Evolutionary conservation across 2,797 vertebrate species (phyloP), one percentile per base, ranked within the genome.

Genomic region (Pygocentrus nattereri): DNA sequence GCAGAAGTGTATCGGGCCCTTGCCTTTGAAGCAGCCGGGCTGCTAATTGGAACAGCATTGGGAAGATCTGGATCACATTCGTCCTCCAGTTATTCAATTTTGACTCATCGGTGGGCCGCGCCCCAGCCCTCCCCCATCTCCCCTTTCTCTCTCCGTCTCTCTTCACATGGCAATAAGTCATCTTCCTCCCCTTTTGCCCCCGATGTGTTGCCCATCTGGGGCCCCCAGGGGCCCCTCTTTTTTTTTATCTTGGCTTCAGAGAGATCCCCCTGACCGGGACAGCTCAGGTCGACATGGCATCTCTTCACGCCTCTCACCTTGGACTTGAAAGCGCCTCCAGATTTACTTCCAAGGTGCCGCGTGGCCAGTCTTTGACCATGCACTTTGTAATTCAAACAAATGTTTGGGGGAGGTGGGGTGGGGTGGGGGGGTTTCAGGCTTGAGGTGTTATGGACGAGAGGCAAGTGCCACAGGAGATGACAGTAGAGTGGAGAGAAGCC

Each of bases 331-430:
- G 84, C 61, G 58, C 61, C 91, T 88, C 75, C 58, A 93, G 92
- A 94, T 94, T 94, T 93, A 93, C 90, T 91, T 91, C 89, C 88
- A 89, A 90, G 90, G 89, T 90, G 72, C 88, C 73, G 85, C 65
- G 86, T 90, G 90, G 90, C 91, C 87, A 86, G 88, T 91, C 88
- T 92, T 92, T 92, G 92, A 94, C 90, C 90, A 78, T 90, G 89
- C 91, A 93, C 92, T 93, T 94, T 95, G 91, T 93, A 94, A 95
- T 93, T 94, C 88, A 95, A 94, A 95, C 92, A 94, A 94, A 93
- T 89, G 89, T 85, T 84, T 86, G 86, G 41, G 12, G 41, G n/a
- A n/a, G 61, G 81, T n/a, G 74, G 76, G 91, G 90, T 90, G 89
- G 92, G 91, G 89, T 91, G 5, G 47, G 88, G 21, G 92, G 92